Percentiles rank a stretch among this genome's conserved stretches.
Conservation (phyloP, 2,888 invertebrate species). For the Macropis europaea region DNA sequence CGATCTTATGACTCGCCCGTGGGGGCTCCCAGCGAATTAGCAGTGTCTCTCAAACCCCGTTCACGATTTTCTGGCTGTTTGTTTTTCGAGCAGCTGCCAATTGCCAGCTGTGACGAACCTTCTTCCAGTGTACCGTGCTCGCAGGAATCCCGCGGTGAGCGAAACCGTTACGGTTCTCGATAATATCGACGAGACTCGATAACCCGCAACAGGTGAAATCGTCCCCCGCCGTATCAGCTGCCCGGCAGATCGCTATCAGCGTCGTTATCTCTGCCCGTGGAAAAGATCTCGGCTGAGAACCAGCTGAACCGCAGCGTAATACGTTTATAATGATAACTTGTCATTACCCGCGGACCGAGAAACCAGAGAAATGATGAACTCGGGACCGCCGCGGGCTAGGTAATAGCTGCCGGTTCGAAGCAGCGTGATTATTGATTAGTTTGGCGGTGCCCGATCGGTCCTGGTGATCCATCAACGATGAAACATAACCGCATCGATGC, state of each 20-base stretch:
- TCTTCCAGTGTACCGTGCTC: slow-evolving; percentile 7
- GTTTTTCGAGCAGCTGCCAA: no score
- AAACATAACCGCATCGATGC: slow-evolving; percentile 57
- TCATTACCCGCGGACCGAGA: slow-evolving; percentile 62
- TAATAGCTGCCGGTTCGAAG: slow-evolving; percentile 71
- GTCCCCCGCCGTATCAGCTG: slow-evolving; percentile 40
- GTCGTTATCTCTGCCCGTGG: slow-evolving; percentile 49
- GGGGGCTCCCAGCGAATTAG: slow-evolving; percentile 39
- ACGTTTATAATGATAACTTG: slow-evolving; percentile 76
- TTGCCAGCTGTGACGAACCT: slow-evolving; percentile 11
- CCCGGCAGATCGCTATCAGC: slow-evolving; percentile 54
- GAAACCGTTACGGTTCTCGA: slow-evolving; percentile 41
- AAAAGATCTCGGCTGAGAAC: slow-evolving; percentile 42
- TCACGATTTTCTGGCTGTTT: no score
- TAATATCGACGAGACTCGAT: slow-evolving; percentile 40
- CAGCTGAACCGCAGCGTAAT: slow-evolving; percentile 64
- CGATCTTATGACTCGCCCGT: slow-evolving; percentile 60
- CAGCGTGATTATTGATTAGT: slow-evolving; percentile 79
- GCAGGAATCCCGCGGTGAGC: slow-evolving; percentile 19
- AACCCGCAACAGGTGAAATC: slow-evolving; percentile 50
- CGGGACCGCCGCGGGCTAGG: slow-evolving; percentile 70
- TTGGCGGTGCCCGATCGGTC: slow-evolving; percentile 77
- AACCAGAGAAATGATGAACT: slow-evolving; percentile 74
- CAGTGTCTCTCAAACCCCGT: slow-evolving; percentile 57
- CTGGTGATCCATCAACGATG: slow-evolving; percentile 78